phyloP scores from a whole-genome alignment of 1,140 invertebrate genomes.

The Drosophila nigromelanica region DNA sequence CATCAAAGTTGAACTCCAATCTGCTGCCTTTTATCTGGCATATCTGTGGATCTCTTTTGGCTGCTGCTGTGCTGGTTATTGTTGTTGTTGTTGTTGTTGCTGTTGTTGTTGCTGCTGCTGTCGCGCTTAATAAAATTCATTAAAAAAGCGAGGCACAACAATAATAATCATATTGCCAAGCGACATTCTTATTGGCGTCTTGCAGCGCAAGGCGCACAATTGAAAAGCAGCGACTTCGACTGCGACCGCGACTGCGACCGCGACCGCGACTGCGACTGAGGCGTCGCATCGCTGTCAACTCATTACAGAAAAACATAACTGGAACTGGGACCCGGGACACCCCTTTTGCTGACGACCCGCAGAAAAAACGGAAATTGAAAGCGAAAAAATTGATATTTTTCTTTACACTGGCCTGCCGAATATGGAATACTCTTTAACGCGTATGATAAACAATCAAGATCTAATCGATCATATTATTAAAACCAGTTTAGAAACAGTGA shows the following conservation, averaged over 20 bases:
- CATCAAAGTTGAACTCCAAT: not conserved
- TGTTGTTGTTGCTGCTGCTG: slow-evolving; percentile 43
- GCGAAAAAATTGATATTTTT: slow-evolving; percentile 41
- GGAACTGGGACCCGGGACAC: slow-evolving; percentile 25
- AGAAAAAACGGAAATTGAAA: slow-evolving; percentile 65
- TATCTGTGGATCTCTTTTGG: slow-evolving; percentile 29
- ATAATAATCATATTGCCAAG: slow-evolving; percentile 50
- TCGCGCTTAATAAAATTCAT: slow-evolving; percentile 71
- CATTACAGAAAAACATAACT: slow-evolving; percentile 52
- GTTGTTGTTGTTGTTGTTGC: not conserved
- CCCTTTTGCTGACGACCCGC: slow-evolving; percentile 58
- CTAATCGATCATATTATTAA: too few relatives aligned
- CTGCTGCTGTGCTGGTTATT: too few relatives aligned
- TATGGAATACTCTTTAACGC: slow-evolving; percentile 14
- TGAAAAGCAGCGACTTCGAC: slow-evolving; percentile 9
- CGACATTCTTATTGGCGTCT: slow-evolving; percentile 41
- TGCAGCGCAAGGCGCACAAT: slow-evolving; percentile 5
- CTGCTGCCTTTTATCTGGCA: slow-evolving; percentile 9
- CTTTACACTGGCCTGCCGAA: not conserved
- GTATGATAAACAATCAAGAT: too few relatives aligned
- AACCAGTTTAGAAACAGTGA: too few relatives aligned
- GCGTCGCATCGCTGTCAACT: slow-evolving; percentile 32
- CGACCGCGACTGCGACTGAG: slow-evolving; percentile 18
- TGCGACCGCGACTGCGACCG: slow-evolving; percentile 16
- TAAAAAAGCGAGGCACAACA: slow-evolving; percentile 45